phyloP scores from a whole-genome alignment of 2,113 vertebrate species.

The Pachypanchax playfairii region DNA sequence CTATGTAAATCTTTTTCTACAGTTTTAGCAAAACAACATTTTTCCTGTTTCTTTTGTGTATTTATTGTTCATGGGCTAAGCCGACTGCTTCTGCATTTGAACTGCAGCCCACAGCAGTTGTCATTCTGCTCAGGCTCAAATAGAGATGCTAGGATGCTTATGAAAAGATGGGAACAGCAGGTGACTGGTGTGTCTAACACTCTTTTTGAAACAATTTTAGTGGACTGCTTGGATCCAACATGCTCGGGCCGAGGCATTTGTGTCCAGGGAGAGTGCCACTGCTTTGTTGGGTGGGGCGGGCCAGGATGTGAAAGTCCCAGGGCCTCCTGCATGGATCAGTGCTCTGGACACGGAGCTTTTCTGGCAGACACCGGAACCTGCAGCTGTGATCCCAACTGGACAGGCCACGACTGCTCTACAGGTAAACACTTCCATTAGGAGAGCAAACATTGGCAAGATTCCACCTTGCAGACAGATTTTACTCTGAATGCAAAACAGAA shows the following conservation, averaged over 20 bases:
- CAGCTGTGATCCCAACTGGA: conserved; percentile 96
- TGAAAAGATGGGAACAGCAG: conserved; percentile 42
- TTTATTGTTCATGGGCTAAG: conserved; percentile 11
- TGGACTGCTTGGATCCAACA: conserved; percentile 97
- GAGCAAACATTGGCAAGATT: conserved; percentile 22
- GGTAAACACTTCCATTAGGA: conserved; percentile 78
- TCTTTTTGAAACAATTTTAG: conserved; percentile 71
- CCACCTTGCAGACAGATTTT: conserved; percentile 5
- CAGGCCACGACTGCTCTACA: conserved; percentile 92
- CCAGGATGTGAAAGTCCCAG: conserved; percentile 90
- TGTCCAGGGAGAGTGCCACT: conserved; percentile 95
- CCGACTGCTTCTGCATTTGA: conserved; percentile 23
- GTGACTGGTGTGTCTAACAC: conserved; percentile 47
- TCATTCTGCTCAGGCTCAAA: conserved; percentile 34
- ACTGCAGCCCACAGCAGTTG: conserved; percentile 29
- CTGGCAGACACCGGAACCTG: conserved; percentile 89
- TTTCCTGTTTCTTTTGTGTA: conserved; percentile 12
- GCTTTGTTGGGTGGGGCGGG: conserved; percentile 95
- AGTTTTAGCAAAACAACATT: conserved; percentile 21
- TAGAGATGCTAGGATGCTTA: conserved; percentile 32
- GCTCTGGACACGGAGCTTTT: conserved; percentile 93
- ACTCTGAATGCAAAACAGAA: conserved; percentile 9
- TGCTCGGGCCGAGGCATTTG: conserved; percentile 94
- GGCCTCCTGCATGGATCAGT: conserved; percentile 95
- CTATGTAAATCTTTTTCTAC: conserved; percentile 46